Evolutionary conservation across 2,797 vertebrate species (phyloP), one percentile per base, ranked within the genome.

Genomic region (Myotis daubentonii): DNA sequence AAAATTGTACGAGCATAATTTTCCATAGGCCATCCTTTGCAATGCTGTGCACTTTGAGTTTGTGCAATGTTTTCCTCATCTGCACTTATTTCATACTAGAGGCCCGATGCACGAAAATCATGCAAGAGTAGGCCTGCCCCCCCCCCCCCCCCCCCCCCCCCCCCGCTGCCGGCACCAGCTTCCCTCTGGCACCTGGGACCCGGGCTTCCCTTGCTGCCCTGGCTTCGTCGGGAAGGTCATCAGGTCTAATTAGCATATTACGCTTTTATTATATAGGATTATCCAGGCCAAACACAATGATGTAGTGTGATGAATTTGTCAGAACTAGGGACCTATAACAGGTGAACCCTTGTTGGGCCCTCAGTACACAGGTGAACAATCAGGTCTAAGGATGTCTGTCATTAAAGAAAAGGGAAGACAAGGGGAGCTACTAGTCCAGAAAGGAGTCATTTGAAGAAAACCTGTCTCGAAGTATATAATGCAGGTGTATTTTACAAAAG

Each of bases 401-500:
- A 81, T 82, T 11, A 28, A 53, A 66, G 23, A 93, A 44, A 47
- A 82, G 36, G 13, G 19, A 70, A 49, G 70, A 60, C 8, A 25
- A 47, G 36, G 17, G 28, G 22, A 79, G 16, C 6, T 49, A 0
- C 33, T 33, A 71, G 47, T 66, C 60, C 38, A 79, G 51, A 83
- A 80, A n/a, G 65, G 5, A 71, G 23, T 72, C 36, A 28, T 51
- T 60, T 49, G 57, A 92, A 81, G 44, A 72, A 91, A 93, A 66
- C 20, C 23, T 47, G 22, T 87, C 13, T 85, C 20, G 0, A 38
- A 65, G 33, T 36, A 2, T 65, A 68, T 76, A 36, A 60, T 62
- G 57, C 84, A 25, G 11, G 22, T 41, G 15, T 57, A 44, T 96
- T 93, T 93, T 72, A 47, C n/a, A 60, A 78, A 87, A 71, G 23